Evolutionary conservation across 2,113 vertebrate genomes (phyloP), one percentile per base, ranked within the genome.

Genomic region (Martes martes): DNA sequence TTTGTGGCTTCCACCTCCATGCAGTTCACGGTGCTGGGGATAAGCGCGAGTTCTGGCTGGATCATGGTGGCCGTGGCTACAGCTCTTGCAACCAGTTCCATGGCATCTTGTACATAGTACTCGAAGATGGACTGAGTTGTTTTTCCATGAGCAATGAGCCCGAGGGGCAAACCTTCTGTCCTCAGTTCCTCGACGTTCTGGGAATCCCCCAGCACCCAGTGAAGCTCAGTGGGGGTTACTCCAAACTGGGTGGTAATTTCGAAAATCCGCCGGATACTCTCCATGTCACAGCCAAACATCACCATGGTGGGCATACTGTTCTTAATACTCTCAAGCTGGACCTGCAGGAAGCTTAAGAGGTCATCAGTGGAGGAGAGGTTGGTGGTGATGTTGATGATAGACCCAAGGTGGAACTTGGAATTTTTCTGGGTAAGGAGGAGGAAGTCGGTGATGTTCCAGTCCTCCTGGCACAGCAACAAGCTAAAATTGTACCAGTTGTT

Each of bases 401-500:
- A 97, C 42, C 99, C 99, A 74, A 99, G 98, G 94, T 99, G 99
- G 97, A 99, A 99, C 97, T 98, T 99, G 93, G 99, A 99, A 98
- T 99, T 99, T 97, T 99, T 99, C 89, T 99, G 99, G 36, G 99
- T 99, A 86, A 99, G 99, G 80, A 99, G 88, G 89, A 99, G 98
- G 97, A 99, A 99, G 96, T 99, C 98, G 0, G 99, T 99, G 97
- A 99, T 98, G 96, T 99, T 99, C 99, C 99, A 99, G 78, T 99
- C 99, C 94, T 99, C 99, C 97, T 99, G 99, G 98, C 99, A 99
- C 33, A 99, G 98, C 95, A 99, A 98, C 90, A 99, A 98, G 96
- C 99, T 99, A 98, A 99, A 99, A 98, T 99, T 99, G 98, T 99
- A 99, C 99, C 99, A 99, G 98, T 99, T 99, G 98, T 99, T 99